phyloP scores from a whole-genome alignment of 2,888 invertebrate species.

The Troglohyphantes excavatus region DNA sequence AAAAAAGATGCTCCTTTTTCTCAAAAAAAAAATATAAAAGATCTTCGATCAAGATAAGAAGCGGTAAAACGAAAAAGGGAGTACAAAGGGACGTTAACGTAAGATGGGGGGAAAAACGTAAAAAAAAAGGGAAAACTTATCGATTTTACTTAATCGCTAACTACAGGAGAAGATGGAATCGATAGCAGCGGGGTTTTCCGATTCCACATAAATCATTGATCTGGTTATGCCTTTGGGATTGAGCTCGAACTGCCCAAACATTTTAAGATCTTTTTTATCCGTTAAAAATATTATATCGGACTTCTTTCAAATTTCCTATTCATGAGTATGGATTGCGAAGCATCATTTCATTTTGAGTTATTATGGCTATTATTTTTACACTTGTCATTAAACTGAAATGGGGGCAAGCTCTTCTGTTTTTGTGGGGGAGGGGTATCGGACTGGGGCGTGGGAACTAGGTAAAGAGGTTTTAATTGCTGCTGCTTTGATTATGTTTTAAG shows the following conservation, averaged over 20 bases:
- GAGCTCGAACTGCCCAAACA: background rate
- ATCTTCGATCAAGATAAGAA: background rate
- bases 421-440: background rate
- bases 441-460: background rate
- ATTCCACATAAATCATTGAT: conserved; percentile 65
- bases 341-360: conserved; percentile 29
- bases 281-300: conserved; percentile 9
- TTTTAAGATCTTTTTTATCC: conserved; percentile 3
- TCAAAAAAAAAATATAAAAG: conserved; percentile 3
- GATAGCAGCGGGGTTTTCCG: conserved; percentile 38
- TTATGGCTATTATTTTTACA: conserved; percentile 23
- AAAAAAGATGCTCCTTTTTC: conserved; percentile 36
- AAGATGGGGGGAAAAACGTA: background rate
- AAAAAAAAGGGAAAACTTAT: conserved; percentile 29
- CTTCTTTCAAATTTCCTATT: background rate
- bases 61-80: conserved; percentile 7
- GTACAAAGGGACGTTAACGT: background rate
- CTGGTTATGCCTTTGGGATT: conserved; percentile 22
- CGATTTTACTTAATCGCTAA: conserved; percentile 64
- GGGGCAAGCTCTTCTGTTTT: background rate
- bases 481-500: too few relatives aligned
- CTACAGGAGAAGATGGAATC: conserved; percentile 54
- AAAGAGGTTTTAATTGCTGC: background rate
- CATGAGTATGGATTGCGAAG: conserved; percentile 24
- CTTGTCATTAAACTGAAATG: conserved; percentile 13